phyloP scores from a whole-genome alignment of 2,797 vertebrate species.

The Cheracebus regulus region DNA sequence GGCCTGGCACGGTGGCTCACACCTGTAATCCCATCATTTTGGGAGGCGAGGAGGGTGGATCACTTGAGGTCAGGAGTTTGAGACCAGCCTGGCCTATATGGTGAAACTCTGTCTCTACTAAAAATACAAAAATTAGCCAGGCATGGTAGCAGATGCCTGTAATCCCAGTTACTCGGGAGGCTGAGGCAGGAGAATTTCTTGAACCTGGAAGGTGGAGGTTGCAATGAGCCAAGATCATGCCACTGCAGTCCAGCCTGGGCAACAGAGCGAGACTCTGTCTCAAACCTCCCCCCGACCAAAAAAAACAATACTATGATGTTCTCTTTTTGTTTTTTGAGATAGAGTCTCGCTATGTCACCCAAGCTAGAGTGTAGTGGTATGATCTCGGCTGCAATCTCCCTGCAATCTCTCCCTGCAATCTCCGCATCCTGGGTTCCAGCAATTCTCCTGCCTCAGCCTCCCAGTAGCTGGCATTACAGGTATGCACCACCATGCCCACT shows the following conservation, averaged over 20 bases:
- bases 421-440: too few species aligned
- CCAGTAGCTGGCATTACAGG: too few species aligned
- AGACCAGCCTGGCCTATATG: neutral
- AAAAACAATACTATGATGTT: too few species aligned
- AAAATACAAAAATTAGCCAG: neutral
- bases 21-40: neutral
- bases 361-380: too few species aligned
- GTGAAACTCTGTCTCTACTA: neutral
- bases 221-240: fast-evolving
- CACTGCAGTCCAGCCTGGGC: neutral
- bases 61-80: neutral
- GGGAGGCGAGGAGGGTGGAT: neutral
- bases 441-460: too few species aligned
- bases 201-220: neutral
- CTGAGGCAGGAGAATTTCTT: neutral
- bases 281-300: fast-evolving
- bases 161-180: neutral
- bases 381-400: too few species aligned
- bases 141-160: neutral
- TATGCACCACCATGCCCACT: too few species aligned
- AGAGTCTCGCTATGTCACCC: too few species aligned
- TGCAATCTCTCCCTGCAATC: too few species aligned
- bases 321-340: too few species aligned
- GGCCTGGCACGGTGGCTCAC: neutral
- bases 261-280: neutral